A percentile compares a stretch with the other conserved stretches of the same genome.
These are phyloP conservation scores for Atlantisia rogersi DNA, from an alignment of 2,113 vertebrate genomes.

Conservation along the genomic window DNA sequence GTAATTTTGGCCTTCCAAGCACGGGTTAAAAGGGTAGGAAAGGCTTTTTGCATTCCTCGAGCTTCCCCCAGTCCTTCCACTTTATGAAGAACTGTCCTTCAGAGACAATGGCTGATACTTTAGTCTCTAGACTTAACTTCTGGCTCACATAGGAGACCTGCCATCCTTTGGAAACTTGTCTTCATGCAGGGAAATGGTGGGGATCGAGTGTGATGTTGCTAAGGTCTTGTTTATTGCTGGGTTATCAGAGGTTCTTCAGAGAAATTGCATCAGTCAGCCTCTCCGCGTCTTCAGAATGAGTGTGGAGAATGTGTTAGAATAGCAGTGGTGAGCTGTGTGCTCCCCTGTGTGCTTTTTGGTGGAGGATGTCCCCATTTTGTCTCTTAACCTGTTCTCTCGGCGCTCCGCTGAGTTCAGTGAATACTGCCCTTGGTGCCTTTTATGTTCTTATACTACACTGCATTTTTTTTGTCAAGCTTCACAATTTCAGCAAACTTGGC, in stretches of 20 bases:
- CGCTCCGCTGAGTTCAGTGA: background rate
- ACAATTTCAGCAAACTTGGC: background rate
- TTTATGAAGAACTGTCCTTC: background rate
- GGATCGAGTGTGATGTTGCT: background rate
- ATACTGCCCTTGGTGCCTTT: background rate
- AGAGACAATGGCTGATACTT: background rate
- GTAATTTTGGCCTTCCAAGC: background rate
- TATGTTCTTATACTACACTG: background rate
- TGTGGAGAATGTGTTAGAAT: background rate
- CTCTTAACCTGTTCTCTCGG: background rate
- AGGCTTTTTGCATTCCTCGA: background rate
- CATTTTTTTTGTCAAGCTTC: background rate
- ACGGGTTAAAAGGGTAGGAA: background rate
- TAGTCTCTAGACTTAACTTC: background rate
- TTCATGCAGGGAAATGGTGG: background rate
- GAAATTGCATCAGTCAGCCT: background rate
- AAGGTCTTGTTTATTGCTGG: background rate
- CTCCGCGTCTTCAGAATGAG: background rate
- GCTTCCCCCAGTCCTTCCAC: background rate
- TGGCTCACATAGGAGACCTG: background rate
- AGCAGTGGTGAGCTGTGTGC: background rate
- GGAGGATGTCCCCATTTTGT: background rate
- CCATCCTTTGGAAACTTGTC: background rate
- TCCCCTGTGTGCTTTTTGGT: background rate
- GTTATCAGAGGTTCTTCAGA: background rate